Evolutionary conservation across 2,113 vertebrate genomes (phyloP).

Genomic region (Machaerirhynchus nigripectus): DNA sequence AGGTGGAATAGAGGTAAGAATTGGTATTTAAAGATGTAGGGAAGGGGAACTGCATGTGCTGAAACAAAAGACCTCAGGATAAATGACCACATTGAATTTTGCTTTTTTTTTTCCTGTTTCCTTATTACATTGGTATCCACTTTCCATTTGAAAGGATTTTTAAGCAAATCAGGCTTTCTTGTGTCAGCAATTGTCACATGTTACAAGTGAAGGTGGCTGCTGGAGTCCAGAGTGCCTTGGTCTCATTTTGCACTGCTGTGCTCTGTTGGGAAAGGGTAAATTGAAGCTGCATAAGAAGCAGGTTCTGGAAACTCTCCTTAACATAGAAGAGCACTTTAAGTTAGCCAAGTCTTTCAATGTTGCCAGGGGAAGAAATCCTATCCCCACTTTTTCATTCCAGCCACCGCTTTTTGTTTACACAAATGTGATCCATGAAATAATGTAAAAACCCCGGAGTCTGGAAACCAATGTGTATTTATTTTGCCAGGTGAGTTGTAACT

Average conservation of each 20-base stretch:
- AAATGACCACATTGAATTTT: background rate
- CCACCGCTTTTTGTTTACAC: background rate
- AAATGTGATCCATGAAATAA: background rate
- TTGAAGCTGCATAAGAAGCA: background rate
- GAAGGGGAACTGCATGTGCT: background rate
- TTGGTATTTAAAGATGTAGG: background rate
- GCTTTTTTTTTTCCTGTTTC: background rate
- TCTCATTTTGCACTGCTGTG: background rate
- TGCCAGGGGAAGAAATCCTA: background rate
- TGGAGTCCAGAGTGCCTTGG: background rate
- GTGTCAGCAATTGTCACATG: background rate
- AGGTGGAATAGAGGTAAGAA: background rate
- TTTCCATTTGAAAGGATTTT: background rate
- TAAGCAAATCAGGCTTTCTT: background rate
- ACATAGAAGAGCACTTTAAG: background rate
- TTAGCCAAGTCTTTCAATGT: background rate
- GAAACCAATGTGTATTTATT: background rate
- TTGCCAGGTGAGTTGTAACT: background rate
- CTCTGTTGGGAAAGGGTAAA: background rate
- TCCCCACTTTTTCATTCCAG: background rate
- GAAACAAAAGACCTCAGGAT: background rate
- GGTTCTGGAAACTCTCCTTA: background rate
- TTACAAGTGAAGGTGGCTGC: background rate
- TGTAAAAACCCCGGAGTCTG: background rate
- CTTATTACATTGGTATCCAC: background rate